Conservation (phyloP, 2,888 invertebrate genomes). For the Thera obeliscata region DNA sequence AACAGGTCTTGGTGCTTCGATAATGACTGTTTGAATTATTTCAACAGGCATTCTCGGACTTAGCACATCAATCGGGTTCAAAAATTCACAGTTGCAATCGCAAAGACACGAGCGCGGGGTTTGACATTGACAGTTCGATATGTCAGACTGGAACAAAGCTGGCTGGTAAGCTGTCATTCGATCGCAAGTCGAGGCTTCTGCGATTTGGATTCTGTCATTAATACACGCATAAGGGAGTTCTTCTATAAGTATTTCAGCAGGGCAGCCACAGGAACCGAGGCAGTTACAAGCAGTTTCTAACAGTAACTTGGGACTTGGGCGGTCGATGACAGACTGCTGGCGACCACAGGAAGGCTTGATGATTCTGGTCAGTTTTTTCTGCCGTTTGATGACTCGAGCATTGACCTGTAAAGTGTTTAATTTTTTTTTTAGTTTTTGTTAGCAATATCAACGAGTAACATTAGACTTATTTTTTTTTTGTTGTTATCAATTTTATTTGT, state of each 20-base stretch:
- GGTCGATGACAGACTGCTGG: neutral
- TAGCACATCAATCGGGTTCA: slow-evolving; percentile 9
- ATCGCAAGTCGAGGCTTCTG: slow-evolving; percentile 22
- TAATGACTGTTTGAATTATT: slow-evolving; percentile 4
- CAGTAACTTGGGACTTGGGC: slow-evolving; percentile 3
- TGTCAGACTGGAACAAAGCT: slow-evolving; percentile 19
- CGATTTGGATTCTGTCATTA: slow-evolving; percentile 21
- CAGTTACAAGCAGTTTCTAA: slow-evolving; percentile 5
- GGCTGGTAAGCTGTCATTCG: slow-evolving; percentile 25
- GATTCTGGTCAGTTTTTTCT: slow-evolving; percentile 25
- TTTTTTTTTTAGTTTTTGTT: too few species aligned
- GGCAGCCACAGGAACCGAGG: slow-evolving; percentile 7
- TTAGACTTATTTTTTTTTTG: too few species aligned
- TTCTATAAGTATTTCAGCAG: slow-evolving; percentile 23
- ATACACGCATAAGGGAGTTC: slow-evolving; percentile 25
- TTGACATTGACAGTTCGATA: slow-evolving; percentile 26
- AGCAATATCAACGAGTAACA: too few species aligned
- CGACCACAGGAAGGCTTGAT: slow-evolving; percentile 13
- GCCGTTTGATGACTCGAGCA: slow-evolving; percentile 29
- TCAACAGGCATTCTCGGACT: slow-evolving; percentile 18
- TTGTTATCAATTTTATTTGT: too few species aligned
- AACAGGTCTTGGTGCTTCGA: slow-evolving; percentile 13
- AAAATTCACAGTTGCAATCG: neutral
- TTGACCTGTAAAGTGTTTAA: slow-evolving; percentile 29
- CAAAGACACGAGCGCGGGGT: slow-evolving; percentile 14